Evolutionary conservation across 2,797 vertebrate species (phyloP).

Genomic region (Nothura maculosa): DNA sequence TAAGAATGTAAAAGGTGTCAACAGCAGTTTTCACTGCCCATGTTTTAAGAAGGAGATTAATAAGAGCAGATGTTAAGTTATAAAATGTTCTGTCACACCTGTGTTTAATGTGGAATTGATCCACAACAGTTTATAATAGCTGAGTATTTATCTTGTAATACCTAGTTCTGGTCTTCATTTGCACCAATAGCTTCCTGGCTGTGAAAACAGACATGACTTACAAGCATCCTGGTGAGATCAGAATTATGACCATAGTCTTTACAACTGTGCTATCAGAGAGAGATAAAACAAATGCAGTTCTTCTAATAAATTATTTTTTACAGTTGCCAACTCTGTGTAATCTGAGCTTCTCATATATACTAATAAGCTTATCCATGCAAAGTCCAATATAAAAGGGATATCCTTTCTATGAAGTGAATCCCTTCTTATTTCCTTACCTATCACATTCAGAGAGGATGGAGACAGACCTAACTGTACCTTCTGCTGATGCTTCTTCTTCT

Average conservation of each 20-base stretch:
- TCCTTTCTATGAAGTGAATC: not conserved
- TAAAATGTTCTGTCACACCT: not conserved
- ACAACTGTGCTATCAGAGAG: not conserved
- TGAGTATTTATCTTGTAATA: not conserved
- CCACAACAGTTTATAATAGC: not conserved
- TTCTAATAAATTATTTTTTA: not conserved
- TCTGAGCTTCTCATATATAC: not conserved
- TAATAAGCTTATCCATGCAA: slow-evolving; percentile 20
- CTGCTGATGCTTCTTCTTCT: not conserved
- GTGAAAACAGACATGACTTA: not conserved
- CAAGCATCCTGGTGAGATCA: not conserved
- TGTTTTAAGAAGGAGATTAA: not conserved
- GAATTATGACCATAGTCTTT: not conserved
- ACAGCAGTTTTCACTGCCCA: not conserved
- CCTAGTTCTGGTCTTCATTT: not conserved
- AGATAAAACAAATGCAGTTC: not conserved
- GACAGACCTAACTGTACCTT: not conserved
- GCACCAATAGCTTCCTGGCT: not conserved
- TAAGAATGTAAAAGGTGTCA: fast-evolving
- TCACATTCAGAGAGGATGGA: not conserved
- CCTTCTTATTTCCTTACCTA: not conserved
- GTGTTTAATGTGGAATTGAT: not conserved
- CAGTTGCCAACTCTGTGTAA: not conserved
- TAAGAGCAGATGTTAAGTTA: not conserved
- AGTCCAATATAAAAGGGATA: fast-evolving